Percentiles rank a stretch among this genome's conserved stretches.
These are phyloP conservation scores for Drosophila meridionalis DNA, from an alignment of 2,888 invertebrate species.

Conservation along the genomic window DNA sequence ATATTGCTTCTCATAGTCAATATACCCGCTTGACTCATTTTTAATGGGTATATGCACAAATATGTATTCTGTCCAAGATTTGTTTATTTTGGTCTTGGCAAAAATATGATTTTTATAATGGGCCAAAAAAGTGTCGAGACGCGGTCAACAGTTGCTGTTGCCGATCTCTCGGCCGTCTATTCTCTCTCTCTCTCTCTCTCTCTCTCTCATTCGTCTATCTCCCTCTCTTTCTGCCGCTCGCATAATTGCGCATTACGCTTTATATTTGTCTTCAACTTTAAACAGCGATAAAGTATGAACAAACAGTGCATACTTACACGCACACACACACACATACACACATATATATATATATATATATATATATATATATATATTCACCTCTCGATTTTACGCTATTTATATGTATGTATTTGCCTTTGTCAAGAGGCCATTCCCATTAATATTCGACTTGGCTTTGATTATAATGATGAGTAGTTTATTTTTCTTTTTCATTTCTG, in stretches of 20 bases:
- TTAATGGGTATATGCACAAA: constrained; percentile 13
- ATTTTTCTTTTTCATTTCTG: neutral
- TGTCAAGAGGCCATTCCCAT: constrained; percentile 74
- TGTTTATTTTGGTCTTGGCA: constrained; percentile 66
- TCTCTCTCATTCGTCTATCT: neutral
- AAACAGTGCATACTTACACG: constrained; percentile 18
- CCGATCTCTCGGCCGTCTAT: constrained; percentile 26
- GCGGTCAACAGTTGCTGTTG: constrained; percentile 46
- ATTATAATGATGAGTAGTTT: constrained; percentile 25
- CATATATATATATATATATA: constrained; percentile 11
- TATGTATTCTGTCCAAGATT: constrained; percentile 15
- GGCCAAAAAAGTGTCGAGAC: constrained; percentile 48
- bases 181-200: neutral
- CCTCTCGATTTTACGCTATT: constrained; percentile 13
- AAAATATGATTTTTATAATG: constrained; percentile 64
- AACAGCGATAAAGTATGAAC: constrained; percentile 19
- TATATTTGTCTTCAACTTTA: constrained; percentile 38
- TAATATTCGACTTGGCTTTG: constrained; percentile 45
- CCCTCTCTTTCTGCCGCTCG: constrained; percentile 7
- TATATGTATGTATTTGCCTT: constrained; percentile 51
- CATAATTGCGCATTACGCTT: constrained; percentile 72
- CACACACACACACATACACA: neutral
- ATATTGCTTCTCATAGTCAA: neutral
- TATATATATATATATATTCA: constrained; percentile 25
- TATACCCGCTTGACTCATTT: neutral